Evolutionary conservation across 2,113 vertebrate genomes (phyloP).

Genomic region (human): GRCh38 chr20:19721501-19722000

Average conservation of each 20-base stretch:
- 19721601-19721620: conserved; percentile 68
- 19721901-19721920: conserved; percentile 40
- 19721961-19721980: conserved; percentile 73
- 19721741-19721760: conserved; percentile 58
- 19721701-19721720: conserved; percentile 65
- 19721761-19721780: conserved; percentile 34
- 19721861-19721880: conserved; percentile 43
- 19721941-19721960: conserved; percentile 68
- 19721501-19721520: conserved; percentile 89
- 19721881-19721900: conserved; percentile 31
- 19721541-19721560: conserved; percentile 76
- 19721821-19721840: conserved; percentile 9
- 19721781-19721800: conserved; percentile 40
- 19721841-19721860: conserved; percentile 43
- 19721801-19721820: conserved; percentile 42
- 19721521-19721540: conserved; percentile 83
- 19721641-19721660: neutral
- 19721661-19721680: conserved; percentile 70
- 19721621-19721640: conserved; percentile 33
- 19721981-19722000: conserved; percentile 85
- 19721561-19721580: conserved; percentile 51
- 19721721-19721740: conserved; percentile 57
- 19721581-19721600: conserved; percentile 68
- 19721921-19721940: conserved; percentile 66
- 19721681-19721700: conserved; percentile 69